A percentile compares a stretch with the other conserved stretches of the same genome.
Conservation (phyloP, 2,113 vertebrate species). For the Origma solitaria region DNA sequence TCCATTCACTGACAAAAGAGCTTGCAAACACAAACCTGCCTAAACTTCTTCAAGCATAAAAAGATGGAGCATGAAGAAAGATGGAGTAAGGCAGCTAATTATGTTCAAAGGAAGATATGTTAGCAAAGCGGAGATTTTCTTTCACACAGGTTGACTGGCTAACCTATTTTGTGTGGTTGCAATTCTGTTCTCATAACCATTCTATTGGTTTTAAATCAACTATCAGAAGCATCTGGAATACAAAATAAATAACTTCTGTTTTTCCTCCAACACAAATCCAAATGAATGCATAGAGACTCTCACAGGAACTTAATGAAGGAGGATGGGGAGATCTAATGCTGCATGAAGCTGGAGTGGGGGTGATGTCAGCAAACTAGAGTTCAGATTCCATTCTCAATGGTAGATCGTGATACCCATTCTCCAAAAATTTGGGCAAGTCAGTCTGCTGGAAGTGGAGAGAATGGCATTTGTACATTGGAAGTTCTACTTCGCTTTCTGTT, state of each 20-base stretch:
- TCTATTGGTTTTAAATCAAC: neutral
- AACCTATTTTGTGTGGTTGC: neutral
- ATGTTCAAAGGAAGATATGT: neutral
- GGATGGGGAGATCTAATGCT: neutral
- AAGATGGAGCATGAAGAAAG: neutral
- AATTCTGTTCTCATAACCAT: neutral
- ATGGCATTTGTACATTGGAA: neutral
- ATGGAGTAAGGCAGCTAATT: neutral
- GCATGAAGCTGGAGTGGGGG: neutral
- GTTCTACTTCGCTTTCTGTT: neutral
- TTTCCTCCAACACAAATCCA: neutral
- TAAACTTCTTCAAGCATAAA: neutral
- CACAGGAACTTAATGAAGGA: neutral
- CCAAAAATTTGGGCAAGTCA: neutral
- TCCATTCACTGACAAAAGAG: neutral
- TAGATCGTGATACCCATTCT: neutral
- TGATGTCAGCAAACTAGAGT: neutral
- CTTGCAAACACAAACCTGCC: neutral
- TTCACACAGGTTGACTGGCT: neutral
- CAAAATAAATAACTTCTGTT: neutral
- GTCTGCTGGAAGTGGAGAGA: neutral
- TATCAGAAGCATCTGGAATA: neutral
- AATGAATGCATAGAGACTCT: neutral
- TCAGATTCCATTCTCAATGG: fast-evolving
- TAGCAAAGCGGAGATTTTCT: neutral